These are phyloP conservation scores for Drosophila parabipectinata DNA, from an alignment of 1,140 invertebrate genomes.

Conservation along the genomic window DNA sequence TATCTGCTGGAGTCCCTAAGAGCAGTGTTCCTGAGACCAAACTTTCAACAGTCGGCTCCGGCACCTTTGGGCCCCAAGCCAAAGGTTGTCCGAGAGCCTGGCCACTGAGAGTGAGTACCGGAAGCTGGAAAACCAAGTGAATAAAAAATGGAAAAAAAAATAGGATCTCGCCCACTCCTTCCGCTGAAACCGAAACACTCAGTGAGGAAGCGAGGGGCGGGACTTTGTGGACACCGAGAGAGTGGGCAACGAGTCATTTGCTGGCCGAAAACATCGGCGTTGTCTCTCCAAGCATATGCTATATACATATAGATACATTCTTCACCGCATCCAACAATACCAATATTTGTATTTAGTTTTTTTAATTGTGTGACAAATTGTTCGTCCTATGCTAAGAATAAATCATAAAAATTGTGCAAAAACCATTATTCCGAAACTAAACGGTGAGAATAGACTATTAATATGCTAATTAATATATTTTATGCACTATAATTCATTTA, in stretches of 20 bases:
- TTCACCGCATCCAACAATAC: neutral
- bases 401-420: constrained; percentile 50
- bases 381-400: constrained; percentile 31
- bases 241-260: constrained; percentile 79
- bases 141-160: neutral
- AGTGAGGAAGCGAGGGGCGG: constrained; percentile 39
- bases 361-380: constrained; percentile 31
- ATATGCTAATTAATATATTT: constrained; percentile 35
- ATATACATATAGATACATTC: neutral
- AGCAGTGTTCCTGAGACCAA: constrained; percentile 5
- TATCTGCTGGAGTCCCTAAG: constrained; percentile 30
- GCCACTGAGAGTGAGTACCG: constrained; percentile 20
- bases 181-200: constrained; percentile 13
- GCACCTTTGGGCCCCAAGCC: constrained; percentile 17
- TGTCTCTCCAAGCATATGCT: constrained; percentile 63
- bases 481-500: constrained; percentile 14
- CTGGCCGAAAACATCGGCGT: constrained; percentile 78
- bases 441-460: constrained; percentile 29
- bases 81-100: constrained; percentile 26
- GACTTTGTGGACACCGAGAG: constrained; percentile 54
- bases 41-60: constrained; percentile 25
- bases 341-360: constrained; percentile 33
- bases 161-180: constrained; percentile 10
- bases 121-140: constrained; percentile 12
- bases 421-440: constrained; percentile 9